Percentiles rank a stretch among this genome's conserved stretches.
These are phyloP conservation scores for Alligator sinensis DNA, from an alignment of 2,113 vertebrate genomes.

Conservation along the genomic window DNA sequence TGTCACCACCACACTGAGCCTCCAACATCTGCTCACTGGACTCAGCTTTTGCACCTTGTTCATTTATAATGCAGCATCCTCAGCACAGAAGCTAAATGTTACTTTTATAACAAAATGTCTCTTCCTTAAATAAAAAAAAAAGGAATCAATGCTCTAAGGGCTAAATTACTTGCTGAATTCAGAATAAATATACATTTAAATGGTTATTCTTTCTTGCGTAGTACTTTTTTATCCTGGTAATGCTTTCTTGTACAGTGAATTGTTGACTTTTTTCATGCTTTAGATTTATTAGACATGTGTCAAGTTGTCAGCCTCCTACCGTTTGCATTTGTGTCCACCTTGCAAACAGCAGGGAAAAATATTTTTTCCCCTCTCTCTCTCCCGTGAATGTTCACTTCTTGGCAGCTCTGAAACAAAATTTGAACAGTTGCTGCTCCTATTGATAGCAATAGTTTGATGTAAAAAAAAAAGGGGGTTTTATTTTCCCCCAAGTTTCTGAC, in stretches of 20 bases:
- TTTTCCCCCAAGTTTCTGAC: slow-evolving; percentile 83
- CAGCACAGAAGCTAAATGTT: background rate
- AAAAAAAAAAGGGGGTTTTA: slow-evolving; percentile 76
- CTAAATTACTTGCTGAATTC: slow-evolving; percentile 59
- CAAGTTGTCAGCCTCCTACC: slow-evolving; percentile 82
- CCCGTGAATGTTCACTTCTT: slow-evolving; percentile 78
- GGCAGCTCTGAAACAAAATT: slow-evolving; percentile 85
- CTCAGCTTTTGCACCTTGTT: slow-evolving; percentile 56
- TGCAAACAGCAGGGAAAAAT: slow-evolving; percentile 83
- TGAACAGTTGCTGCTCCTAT: slow-evolving; percentile 85
- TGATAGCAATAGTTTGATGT: slow-evolving; percentile 84
- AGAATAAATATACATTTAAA: slow-evolving; percentile 78
- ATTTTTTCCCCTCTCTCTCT: slow-evolving; percentile 73
- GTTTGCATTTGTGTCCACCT: slow-evolving; percentile 84
- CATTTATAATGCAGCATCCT: slow-evolving; percentile 60
- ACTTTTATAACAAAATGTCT: background rate
- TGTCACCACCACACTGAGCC: slow-evolving; percentile 66
- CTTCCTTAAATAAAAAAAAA: background rate
- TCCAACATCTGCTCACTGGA: slow-evolving; percentile 73
- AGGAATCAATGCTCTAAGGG: slow-evolving; percentile 56
- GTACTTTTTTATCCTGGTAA: slow-evolving; percentile 72
- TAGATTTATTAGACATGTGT: slow-evolving; percentile 85
- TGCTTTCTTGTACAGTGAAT: slow-evolving; percentile 71
- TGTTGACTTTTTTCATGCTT: slow-evolving; percentile 81
- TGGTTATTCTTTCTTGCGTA: slow-evolving; percentile 58